Evolutionary conservation across 2,113 vertebrate species (phyloP).

Genomic region (Pygoscelis adeliae): DNA sequence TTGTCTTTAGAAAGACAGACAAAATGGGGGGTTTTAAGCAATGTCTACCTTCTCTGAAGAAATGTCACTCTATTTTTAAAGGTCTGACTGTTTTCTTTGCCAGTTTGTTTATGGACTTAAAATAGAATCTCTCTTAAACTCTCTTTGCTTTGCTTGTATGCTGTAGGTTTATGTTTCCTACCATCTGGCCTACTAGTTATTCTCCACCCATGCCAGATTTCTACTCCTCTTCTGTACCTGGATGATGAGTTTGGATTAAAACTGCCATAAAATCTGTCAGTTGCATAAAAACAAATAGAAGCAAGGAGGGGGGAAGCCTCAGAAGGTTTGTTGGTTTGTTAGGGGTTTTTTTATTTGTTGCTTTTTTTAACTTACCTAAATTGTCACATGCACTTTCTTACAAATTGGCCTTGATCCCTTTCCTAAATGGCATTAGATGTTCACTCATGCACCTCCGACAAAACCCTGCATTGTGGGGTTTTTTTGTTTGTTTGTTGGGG

Average conservation of each 20-base stretch:
- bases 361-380: neutral
- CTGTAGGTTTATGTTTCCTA: neutral
- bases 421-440: neutral
- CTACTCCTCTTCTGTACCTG: neutral
- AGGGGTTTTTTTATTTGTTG: neutral
- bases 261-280: neutral
- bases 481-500: neutral
- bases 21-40: neutral
- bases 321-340: neutral
- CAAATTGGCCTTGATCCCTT: neutral
- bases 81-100: neutral
- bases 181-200: constrained; percentile 18
- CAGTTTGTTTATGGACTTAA: neutral
- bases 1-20: neutral
- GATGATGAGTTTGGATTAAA: neutral
- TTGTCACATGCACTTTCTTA: neutral
- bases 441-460: neutral
- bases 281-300: neutral
- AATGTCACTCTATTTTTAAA: neutral
- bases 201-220: constrained; percentile 15
- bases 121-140: neutral
- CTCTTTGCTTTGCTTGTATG: neutral
- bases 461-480: neutral
- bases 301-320: neutral
- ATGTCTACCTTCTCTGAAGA: neutral